phyloP scores from a whole-genome alignment of 2,113 vertebrate genomes.

The Mugil cephalus region DNA sequence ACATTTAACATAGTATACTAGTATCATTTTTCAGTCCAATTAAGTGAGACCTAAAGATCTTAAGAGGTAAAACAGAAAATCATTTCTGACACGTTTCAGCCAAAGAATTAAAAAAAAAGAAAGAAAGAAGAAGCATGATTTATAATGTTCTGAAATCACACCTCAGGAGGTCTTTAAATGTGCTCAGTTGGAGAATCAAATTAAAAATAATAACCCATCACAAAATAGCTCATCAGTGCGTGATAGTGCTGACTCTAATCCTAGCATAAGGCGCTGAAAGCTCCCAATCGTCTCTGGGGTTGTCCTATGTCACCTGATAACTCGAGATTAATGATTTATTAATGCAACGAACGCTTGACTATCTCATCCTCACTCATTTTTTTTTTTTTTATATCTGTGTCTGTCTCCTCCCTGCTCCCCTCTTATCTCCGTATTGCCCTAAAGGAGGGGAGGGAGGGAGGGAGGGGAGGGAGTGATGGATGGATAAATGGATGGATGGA shows the following conservation, averaged over 20 bases:
- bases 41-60: too few relatives aligned
- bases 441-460: conserved; percentile 25
- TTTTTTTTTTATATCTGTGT: too few relatives aligned
- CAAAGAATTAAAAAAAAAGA: too few relatives aligned
- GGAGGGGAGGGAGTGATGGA: not conserved
- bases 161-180: not conserved
- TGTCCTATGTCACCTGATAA: not conserved
- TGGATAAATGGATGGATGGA: conserved; percentile 10
- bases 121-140: too few relatives aligned
- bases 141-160: too few relatives aligned
- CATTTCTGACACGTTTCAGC: too few relatives aligned
- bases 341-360: conserved; percentile 19
- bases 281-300: not conserved
- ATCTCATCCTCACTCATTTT: conserved; percentile 30
- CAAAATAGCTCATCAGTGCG: not conserved
- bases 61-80: not conserved
- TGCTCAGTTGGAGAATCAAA: not conserved
- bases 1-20: not conserved
- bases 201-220: not conserved
- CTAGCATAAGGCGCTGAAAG: not conserved
- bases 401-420: conserved; percentile 20
- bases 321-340: conserved; percentile 16
- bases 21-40: too few relatives aligned
- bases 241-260: not conserved
- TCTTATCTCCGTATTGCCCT: conserved; percentile 59